A percentile compares a stretch with the other conserved stretches of the same genome.
Conservation (phyloP, 2,797 vertebrate genomes). For the Eidolon dupreanum region DNA sequence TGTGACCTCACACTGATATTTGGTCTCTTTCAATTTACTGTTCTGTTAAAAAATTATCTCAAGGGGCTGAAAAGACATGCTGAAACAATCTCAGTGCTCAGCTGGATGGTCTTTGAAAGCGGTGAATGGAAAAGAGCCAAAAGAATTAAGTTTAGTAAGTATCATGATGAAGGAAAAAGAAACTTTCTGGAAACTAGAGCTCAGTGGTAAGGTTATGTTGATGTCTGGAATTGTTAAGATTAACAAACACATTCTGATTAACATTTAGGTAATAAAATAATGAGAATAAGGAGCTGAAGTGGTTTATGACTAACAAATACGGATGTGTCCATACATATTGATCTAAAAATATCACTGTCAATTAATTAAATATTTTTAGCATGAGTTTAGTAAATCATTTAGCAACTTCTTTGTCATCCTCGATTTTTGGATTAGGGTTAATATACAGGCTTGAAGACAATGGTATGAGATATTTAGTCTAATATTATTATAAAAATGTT, state of each 20-base stretch:
- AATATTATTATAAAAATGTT: background rate
- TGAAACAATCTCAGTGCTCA: background rate
- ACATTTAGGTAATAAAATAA: background rate
- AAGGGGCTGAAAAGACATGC: background rate
- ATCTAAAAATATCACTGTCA: background rate
- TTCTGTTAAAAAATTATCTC: background rate
- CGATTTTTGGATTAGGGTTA: background rate
- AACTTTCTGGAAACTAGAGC: background rate
- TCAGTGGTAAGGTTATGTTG: background rate
- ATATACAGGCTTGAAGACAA: background rate
- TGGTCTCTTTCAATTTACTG: background rate
- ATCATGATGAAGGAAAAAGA: background rate
- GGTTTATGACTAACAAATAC: background rate
- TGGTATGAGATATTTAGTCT: background rate
- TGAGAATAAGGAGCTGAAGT: background rate
- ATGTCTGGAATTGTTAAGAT: background rate
- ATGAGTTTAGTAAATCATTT: background rate
- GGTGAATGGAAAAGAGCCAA: background rate
- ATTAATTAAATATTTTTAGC: background rate
- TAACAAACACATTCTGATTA: background rate
- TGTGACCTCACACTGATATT: background rate
- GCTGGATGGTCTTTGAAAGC: background rate
- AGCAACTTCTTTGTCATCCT: background rate
- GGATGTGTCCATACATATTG: background rate
- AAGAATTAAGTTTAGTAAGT: background rate